A percentile compares a stretch with the other conserved stretches of the same genome.
phyloP scores from a whole-genome alignment of 2,888 invertebrate species.

The Dolomedes plantarius region DNA sequence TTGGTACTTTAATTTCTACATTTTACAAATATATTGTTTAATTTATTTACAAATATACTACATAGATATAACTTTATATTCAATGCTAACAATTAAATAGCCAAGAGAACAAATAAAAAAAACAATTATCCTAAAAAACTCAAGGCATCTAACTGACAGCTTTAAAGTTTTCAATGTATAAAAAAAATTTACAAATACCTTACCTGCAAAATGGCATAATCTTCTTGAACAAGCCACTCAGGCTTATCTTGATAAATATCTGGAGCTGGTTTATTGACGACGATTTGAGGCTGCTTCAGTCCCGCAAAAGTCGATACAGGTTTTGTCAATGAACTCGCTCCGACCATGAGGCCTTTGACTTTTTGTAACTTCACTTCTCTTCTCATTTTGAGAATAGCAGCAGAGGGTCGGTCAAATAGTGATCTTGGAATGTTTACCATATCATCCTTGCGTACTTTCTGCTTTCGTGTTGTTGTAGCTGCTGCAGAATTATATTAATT shows the following conservation, averaged over 20 bases:
- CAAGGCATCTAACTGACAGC: too few relatives aligned
- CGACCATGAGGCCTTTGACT: slow-evolving; percentile 77
- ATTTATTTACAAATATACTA: too few relatives aligned
- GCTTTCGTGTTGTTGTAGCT: slow-evolving; percentile 75
- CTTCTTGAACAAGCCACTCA: slow-evolving; percentile 79
- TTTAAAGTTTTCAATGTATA: too few relatives aligned
- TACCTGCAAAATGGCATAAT: slow-evolving; percentile 80
- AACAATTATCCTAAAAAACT: too few relatives aligned
- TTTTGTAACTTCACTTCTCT: slow-evolving; percentile 87
- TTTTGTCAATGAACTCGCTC: slow-evolving; percentile 20
- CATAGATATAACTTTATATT: too few relatives aligned
- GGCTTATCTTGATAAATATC: slow-evolving; percentile 69
- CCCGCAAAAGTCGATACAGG: slow-evolving; percentile 30
- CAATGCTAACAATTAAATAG: too few relatives aligned
- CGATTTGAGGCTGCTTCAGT: slow-evolving; percentile 53
- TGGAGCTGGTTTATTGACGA: slow-evolving; percentile 59
- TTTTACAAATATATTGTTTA: too few relatives aligned
- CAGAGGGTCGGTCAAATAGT: slow-evolving; percentile 87
- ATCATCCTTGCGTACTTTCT: slow-evolving; percentile 82
- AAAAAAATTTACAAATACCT: too few relatives aligned
- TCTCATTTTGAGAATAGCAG: slow-evolving; percentile 85
- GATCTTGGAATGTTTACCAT: slow-evolving; percentile 87
- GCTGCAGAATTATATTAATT: slow-evolving; percentile 16
- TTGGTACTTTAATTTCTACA: too few relatives aligned
- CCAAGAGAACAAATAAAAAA: too few relatives aligned